Evolutionary conservation across 2,888 invertebrate species (phyloP).

Genomic region (Leptopilina myrica): DNA sequence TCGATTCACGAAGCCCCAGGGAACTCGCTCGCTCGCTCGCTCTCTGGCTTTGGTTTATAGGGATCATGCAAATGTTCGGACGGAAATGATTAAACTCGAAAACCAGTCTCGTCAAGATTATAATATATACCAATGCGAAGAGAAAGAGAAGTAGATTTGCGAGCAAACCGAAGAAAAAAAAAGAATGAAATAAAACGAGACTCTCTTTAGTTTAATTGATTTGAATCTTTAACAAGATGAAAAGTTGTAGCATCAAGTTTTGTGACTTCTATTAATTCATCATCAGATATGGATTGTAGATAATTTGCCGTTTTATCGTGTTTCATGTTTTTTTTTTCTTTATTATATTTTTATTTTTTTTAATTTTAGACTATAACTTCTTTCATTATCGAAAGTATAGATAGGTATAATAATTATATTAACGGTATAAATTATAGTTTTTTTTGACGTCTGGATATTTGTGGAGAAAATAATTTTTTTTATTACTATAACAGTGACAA

Average conservation of each 20-base stretch:
- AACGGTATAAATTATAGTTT: too few relatives aligned
- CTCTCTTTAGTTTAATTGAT: slow-evolving; percentile 19
- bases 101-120: neutral
- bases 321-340: too few relatives aligned
- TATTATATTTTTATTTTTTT: too few relatives aligned
- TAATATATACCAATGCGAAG: too few relatives aligned
- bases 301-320: neutral
- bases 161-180: neutral
- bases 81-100: slow-evolving; percentile 38
- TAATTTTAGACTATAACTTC: too few relatives aligned
- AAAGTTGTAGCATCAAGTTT: slow-evolving; percentile 3
- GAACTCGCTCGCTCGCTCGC: neutral
- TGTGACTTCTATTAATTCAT: neutral
- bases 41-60: neutral
- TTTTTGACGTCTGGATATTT: too few relatives aligned
- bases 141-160: neutral
- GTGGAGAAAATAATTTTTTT: too few relatives aligned
- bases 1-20: slow-evolving; percentile 17
- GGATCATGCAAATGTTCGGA: slow-evolving; percentile 38
- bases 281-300: neutral
- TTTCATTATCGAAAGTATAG: too few relatives aligned
- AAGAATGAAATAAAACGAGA: neutral
- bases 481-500: too few relatives aligned
- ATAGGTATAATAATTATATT: too few relatives aligned
- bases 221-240: slow-evolving; percentile 15